Base-by-base conservation (phyloP, 2,113 vertebrate genomes). In the Geococcyx californianus region DNA sequence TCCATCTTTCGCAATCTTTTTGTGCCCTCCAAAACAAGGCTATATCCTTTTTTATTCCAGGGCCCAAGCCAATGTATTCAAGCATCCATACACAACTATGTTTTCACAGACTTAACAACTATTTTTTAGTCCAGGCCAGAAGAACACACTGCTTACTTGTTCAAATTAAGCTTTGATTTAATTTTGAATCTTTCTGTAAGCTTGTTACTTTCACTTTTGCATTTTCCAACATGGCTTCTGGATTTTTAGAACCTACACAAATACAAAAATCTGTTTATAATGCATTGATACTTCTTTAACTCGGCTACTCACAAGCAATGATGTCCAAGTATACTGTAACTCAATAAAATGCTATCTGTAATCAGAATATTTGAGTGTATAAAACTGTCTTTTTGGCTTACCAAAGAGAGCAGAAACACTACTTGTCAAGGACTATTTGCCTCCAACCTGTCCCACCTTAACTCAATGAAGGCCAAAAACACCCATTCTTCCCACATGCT, bases 81-180 rank as follows among this genome's bases (percentile, higher is more conserved):
- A 66, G 45, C 16, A 66, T 7, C 20, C 15, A 31, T 24, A 54
- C 2, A 3, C 1, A 13, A 66, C n/a, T 40, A 0, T 24, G 12
- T 24, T 63, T 34, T 40, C 74, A 87, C n/a, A 74, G 40, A 62
- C 15, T 67, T 45, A 19, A 12, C 9, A 80, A 69, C 9, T 1
- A 40, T 14, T 77, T 77, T 0, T 66, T 9, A 62, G 40, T 33
- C 84, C 34, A 73, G 45, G 11, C 14, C 63, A 74, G 36, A 84
- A 87, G 7, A 69, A 76, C 4, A 9, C n/a, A 52, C 29, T 10
- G n/a, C 60, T 66, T 23, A 56, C 19, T 45, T 40, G 6, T 36
- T 87, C n/a, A 49, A 47, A 78, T 26, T 80, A 6, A 84, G 36
- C 44, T 10, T 38, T 7, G 31, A 72, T 55, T 67, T 55, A 6